Evolutionary conservation across 2,113 vertebrate genomes (phyloP).

Genomic region (Pandion haliaetus): DNA sequence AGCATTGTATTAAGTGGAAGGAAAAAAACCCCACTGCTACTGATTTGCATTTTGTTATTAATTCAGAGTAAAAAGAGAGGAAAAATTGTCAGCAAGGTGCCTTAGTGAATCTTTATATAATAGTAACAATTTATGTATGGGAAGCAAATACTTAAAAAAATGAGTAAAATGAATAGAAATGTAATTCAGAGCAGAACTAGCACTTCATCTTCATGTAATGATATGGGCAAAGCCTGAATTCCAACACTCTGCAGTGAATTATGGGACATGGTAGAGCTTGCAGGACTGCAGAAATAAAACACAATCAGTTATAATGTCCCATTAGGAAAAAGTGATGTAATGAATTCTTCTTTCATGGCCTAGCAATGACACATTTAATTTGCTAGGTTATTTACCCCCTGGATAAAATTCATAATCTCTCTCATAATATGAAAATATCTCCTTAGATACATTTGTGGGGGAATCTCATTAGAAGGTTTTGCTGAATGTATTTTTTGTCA

Average conservation of each 20-base stretch:
- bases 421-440: constrained; percentile 55
- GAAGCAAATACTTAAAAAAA: constrained; percentile 44
- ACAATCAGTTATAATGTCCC: constrained; percentile 50
- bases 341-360: constrained; percentile 72
- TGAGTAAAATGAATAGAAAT: constrained; percentile 47
- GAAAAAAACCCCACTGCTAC: background rate
- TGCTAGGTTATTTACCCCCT: constrained; percentile 65
- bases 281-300: constrained; percentile 39
- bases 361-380: constrained; percentile 71
- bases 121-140: constrained; percentile 28
- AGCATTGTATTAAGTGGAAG: background rate
- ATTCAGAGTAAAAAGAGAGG: constrained; percentile 33
- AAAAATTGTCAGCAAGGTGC: constrained; percentile 19
- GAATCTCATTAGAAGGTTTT: constrained; percentile 42
- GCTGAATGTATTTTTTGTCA: background rate
- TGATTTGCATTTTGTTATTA: constrained; percentile 63
- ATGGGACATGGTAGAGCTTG: constrained; percentile 30
- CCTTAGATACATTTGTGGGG: background rate
- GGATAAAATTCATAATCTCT: constrained; percentile 58
- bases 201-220: constrained; percentile 42
- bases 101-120: constrained; percentile 2
- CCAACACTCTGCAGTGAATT: constrained; percentile 42
- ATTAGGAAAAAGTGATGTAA: constrained; percentile 71
- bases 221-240: constrained; percentile 31
- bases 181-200: constrained; percentile 6